These are phyloP conservation scores for Sorex araneus DNA, from an alignment of 2,113 vertebrate species.

Conservation along the genomic window DNA sequence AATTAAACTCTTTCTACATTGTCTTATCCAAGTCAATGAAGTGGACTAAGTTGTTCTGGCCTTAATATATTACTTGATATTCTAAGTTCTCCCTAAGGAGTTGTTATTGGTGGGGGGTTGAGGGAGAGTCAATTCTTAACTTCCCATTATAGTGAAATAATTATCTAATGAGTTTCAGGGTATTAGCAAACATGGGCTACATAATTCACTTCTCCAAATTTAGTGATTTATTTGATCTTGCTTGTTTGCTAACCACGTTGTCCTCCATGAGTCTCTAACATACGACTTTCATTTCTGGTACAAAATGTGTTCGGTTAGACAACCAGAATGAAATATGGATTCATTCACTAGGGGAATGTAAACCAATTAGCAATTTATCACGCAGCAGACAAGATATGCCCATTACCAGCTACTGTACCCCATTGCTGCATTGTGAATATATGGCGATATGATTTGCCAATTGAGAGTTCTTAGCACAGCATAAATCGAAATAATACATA, in stretches of 20 bases:
- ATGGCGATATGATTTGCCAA: not conserved
- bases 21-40: constrained; percentile 32
- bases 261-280: not conserved
- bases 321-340: constrained; percentile 7
- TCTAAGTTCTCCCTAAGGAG: not conserved
- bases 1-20: not conserved
- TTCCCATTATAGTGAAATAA: not conserved
- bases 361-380: not conserved
- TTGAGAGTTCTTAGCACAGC: constrained; percentile 42
- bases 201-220: not conserved
- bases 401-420: not conserved
- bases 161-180: not conserved
- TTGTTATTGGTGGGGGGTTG: not conserved
- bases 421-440: not conserved
- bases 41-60: not conserved
- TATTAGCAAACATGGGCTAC: not conserved
- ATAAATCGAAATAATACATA: constrained; percentile 6
- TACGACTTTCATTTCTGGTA: not conserved
- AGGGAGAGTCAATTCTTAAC: not conserved
- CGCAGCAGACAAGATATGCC: not conserved
- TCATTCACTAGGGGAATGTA: constrained; percentile 23
- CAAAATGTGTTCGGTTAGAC: not conserved
- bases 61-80: not conserved
- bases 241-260: not conserved
- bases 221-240: not conserved